A percentile compares a stretch with the other conserved stretches of the same genome.
phyloP scores from a whole-genome alignment of 2,113 vertebrate genomes.

The Coptodon rendalli region DNA sequence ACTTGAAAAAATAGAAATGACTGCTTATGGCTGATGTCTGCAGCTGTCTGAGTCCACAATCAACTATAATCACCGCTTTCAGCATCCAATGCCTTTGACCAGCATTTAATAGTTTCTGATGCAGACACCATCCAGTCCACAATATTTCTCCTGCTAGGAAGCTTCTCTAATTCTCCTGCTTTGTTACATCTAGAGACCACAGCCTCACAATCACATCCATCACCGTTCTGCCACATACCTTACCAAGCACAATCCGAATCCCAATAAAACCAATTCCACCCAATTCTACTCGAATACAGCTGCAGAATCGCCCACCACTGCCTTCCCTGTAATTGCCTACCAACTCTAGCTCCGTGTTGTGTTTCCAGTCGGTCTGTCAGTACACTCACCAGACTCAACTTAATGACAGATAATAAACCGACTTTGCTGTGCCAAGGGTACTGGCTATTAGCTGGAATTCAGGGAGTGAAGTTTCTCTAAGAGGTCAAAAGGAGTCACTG shows the following conservation, averaged over 20 bases:
- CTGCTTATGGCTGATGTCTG: not conserved
- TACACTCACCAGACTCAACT: not conserved
- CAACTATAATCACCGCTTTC: not conserved
- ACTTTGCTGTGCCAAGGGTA: not conserved
- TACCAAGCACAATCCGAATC: constrained; percentile 20
- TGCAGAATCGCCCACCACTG: not conserved
- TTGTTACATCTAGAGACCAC: not conserved
- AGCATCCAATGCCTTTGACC: not conserved
- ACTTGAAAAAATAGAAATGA: not conserved
- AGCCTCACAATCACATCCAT: constrained; percentile 9
- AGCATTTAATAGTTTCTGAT: not conserved
- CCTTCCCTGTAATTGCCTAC: constrained; percentile 41
- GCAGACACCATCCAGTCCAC: not conserved
- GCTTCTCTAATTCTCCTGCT: not conserved
- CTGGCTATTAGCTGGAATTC: constrained; percentile 8
- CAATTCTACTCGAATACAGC: constrained; percentile 7
- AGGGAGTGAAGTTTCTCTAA: not conserved
- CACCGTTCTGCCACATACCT: not conserved
- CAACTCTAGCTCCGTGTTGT: not conserved
- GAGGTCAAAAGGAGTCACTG: not conserved
- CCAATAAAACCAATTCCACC: constrained; percentile 35
- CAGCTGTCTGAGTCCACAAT: not conserved
- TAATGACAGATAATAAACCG: constrained; percentile 38
- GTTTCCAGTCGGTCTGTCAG: constrained; percentile 10
- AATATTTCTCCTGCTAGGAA: not conserved